These are phyloP conservation scores for Syndactyla subalaris DNA, from an alignment of 2,797 vertebrate genomes.

Conservation along the genomic window DNA sequence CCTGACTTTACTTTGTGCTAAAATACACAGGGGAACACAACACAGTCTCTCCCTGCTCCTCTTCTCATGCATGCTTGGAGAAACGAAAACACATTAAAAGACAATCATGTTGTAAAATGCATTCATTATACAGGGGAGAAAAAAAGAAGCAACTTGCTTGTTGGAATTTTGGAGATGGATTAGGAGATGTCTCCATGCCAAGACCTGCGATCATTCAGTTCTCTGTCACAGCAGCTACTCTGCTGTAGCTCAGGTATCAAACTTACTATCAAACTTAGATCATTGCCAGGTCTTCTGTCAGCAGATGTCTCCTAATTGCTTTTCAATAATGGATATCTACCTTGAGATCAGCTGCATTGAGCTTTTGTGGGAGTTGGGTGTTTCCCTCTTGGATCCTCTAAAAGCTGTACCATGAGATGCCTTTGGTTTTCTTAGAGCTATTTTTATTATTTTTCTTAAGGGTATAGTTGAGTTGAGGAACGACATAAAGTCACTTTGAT, in stretches of 20 bases:
- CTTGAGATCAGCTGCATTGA: neutral
- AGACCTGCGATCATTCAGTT: neutral
- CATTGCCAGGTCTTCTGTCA: neutral
- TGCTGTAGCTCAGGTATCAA: neutral
- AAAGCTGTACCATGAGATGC: neutral
- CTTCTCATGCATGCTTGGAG: neutral
- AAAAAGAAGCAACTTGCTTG: neutral
- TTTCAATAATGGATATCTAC: neutral
- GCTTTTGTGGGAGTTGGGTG: neutral
- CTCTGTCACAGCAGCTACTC: neutral
- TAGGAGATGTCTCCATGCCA: neutral
- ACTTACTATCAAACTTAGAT: neutral
- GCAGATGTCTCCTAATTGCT: neutral
- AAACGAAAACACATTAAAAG: neutral
- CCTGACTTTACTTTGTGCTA: neutral
- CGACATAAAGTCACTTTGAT: neutral
- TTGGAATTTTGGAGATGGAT: neutral
- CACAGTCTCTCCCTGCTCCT: neutral
- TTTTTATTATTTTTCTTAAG: neutral
- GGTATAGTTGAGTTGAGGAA: neutral
- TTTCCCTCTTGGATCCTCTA: neutral
- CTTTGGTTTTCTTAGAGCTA: neutral
- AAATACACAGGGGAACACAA: neutral
- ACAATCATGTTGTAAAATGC: neutral
- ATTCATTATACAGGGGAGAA: neutral